Conservation (phyloP, 2,888 invertebrate species). For the Lutraria lutraria region DNA sequence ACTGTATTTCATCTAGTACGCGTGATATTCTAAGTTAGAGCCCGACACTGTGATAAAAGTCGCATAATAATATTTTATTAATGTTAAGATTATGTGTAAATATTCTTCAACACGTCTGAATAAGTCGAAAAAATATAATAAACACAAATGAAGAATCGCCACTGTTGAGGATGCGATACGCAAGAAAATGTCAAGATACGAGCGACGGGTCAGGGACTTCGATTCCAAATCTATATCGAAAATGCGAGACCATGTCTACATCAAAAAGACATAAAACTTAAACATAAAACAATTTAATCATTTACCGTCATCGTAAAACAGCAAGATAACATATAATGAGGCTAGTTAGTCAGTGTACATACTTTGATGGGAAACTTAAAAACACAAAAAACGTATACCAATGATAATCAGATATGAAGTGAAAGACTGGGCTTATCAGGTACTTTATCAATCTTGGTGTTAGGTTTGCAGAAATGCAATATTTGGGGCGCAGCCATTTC, state of each 20-base stretch:
- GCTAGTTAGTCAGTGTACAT: constrained; percentile 1
- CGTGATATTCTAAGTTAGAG: neutral
- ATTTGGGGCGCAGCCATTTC: constrained; percentile 23
- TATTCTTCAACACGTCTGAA: too few species aligned
- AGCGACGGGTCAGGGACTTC: neutral
- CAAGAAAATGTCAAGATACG: neutral
- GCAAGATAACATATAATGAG: constrained; percentile 2
- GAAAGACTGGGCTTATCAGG: constrained; percentile 41
- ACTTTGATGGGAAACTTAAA: constrained; percentile 22
- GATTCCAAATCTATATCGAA: neutral
- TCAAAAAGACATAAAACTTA: constrained; percentile 15
- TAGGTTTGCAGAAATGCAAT: constrained; percentile 36
- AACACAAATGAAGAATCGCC: neutral
- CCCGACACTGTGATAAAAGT: too few species aligned
- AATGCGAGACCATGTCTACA: constrained; percentile 5
- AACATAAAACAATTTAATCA: constrained; percentile 21
- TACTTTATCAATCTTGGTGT: constrained; percentile 36
- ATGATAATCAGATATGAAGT: constrained; percentile 28
- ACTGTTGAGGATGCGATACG: neutral
- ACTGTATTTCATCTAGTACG: neutral
- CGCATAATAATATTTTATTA: too few species aligned
- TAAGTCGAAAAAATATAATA: too few species aligned
- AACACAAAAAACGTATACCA: constrained; percentile 31
- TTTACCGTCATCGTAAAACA: neutral
- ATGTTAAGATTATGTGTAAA: too few species aligned